Evolutionary conservation across 2,113 vertebrate species (phyloP), one percentile per base, ranked within the genome.

Genomic region (Oriolus oriolus): DNA sequence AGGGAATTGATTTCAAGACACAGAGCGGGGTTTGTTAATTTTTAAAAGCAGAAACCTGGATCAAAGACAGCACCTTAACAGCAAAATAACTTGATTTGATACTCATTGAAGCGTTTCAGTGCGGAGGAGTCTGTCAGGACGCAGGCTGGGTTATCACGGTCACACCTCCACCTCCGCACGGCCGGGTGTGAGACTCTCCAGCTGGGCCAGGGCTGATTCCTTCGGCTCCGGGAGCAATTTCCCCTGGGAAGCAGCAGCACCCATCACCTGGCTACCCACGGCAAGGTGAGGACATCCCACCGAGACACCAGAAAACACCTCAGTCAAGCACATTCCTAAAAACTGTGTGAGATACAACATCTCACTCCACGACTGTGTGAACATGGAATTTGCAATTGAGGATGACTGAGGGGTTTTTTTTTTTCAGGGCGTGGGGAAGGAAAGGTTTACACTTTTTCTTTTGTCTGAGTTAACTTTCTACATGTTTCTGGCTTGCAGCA

Each of bases 401-500:
- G 95, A 86, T 80, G 76, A 65, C 92, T 60, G 91, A 71, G 74
- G 89, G 53, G 12, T 21, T 53, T 53, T 4, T 92, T 83, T 50
- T 78, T 41, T 13, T 22, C n/a, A 77, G 61, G 39, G 33, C 33
- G 61, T 7, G 41, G 26, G 54, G 52, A 81, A 52, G 26, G 57
- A 94, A 93, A 82, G 78, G 89, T 96, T 95, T 95, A 91, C 94
- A 87, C 96, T 97, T 87, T 96, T 97, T 92, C 96, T 97, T 97
- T 97, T 96, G 94, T 93, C 92, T 90, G 97, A 96, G 89, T 96
- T 96, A 97, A 94, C 96, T 97, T 97, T 95, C 95, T 96, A 84
- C 93, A 71, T 84, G 96, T 97, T 98, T 94, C 97, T 98, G 97
- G 97, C 97, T 96, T 84, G 95, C 93, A 66, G 97, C 98, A 98